Base-by-base conservation (phyloP, 2,113 vertebrate species). In the Elaphurus davidianus region DNA sequence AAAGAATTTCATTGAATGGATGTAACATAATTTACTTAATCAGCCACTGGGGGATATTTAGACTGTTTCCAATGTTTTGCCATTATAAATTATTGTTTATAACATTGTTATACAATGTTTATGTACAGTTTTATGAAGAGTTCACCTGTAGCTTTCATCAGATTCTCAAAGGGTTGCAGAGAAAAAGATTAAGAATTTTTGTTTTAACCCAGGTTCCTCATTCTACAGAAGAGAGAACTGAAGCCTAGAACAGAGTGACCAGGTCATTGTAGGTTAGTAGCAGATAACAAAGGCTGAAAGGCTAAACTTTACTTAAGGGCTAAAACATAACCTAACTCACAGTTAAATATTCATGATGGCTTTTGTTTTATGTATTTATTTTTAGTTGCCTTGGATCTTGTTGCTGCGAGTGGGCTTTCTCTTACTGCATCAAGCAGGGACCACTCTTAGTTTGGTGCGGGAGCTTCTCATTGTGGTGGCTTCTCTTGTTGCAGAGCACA, bases 161-260 rank as follows among this genome's bases (percentile, higher is more conserved):
- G 57, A 90, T 74, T 92, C 76, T 97, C 23, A 93, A 87, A 95
- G 74, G 5, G 5, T 91, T 82, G 36, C 33, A 84, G 59, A 90
- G 55, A 40, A 91, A 57, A 57, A 57, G 3, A 1, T 78, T 89
- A 64, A 71, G 60, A 94, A 90, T 28, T 52, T 50, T 81, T 97
- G 47, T 90, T 97, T 97, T 71, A 84, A 90, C 78, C 45, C 23
- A 74, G 1, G 19, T 64, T 17, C 59, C 59, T 97, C 87, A 87
- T 96, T 97, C 45, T 95, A 33, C 15, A 67, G 84, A 82, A 91
- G 67, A 57, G 91, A 92, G 93, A 96, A 93, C n/a, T 86, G 67
- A 97, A 40, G 11, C 36, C 14, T 12, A 76, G 74, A 89, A 81
- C 11, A 87, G 47, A 83, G 27, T 74, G 76, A 64, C n/a, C 74